These are phyloP conservation scores for Aphelenchoides bicaudatus DNA, from an alignment of 2,888 invertebrate genomes.

Conservation along the genomic window DNA sequence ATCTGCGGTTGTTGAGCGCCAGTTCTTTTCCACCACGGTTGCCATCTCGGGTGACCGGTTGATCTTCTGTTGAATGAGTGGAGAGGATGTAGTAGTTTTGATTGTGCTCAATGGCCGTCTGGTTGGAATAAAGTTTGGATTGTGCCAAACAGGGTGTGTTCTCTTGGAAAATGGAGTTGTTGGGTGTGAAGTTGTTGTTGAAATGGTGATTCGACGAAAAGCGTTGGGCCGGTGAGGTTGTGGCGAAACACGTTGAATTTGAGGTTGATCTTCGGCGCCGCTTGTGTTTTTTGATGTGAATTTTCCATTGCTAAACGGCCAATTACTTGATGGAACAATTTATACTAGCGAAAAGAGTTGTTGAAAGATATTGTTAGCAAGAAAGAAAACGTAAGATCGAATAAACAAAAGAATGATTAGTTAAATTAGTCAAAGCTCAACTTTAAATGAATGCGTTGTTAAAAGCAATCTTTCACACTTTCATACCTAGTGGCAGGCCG, in stretches of 20 bases:
- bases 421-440: too few species aligned
- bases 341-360: too few species aligned
- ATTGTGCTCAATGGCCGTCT: not conserved
- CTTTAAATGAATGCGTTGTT: too few species aligned
- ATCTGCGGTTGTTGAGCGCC: conserved; percentile 1
- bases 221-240: not conserved
- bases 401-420: too few species aligned
- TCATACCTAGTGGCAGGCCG: not conserved
- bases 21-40: too few species aligned
- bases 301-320: too few species aligned
- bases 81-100: not conserved
- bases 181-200: conserved; percentile 1
- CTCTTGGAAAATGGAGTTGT: not conserved
- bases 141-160: conserved; percentile 2
- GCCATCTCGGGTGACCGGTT: not conserved
- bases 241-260: not conserved
- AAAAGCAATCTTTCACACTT: too few species aligned
- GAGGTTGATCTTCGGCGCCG: conserved; percentile 3
- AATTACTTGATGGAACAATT: too few species aligned
- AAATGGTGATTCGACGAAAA: conserved; percentile 11
- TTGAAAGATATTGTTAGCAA: too few species aligned
- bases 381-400: too few species aligned
- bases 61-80: not conserved
- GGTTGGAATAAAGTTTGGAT: not conserved
- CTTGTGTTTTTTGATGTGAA: too few species aligned